Evolutionary conservation across 2,888 invertebrate genomes (phyloP).

Genomic region (Tillus elongatus): DNA sequence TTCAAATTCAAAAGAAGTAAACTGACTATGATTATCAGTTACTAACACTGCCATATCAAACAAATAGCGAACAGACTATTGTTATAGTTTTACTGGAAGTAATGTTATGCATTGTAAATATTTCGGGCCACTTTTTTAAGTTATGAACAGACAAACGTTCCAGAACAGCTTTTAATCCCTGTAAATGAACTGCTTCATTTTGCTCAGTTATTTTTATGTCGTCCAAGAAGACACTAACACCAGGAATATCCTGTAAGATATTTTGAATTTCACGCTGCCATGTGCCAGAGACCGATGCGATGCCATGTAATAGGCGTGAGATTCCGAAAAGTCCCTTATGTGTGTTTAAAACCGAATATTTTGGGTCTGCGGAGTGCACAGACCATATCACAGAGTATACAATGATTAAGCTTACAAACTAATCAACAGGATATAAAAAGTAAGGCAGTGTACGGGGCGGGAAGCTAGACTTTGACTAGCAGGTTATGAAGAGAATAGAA

Average conservation of each 20-base stretch:
- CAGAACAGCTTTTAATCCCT: conserved; percentile 21
- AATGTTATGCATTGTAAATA: too few relatives aligned
- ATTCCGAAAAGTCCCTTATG: neutral
- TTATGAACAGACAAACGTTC: conserved; percentile 13
- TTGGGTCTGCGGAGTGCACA: too few relatives aligned
- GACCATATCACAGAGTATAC: too few relatives aligned
- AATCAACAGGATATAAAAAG: too few relatives aligned
- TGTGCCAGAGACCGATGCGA: neutral
- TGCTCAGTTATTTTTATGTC: conserved; percentile 24
- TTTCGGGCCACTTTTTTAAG: too few relatives aligned
- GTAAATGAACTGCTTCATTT: conserved; percentile 20
- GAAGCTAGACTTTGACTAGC: too few relatives aligned
- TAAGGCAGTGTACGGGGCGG: too few relatives aligned
- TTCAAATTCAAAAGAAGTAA: conserved; percentile 14
- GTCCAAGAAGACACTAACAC: conserved; percentile 22
- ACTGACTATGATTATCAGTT: conserved; percentile 10
- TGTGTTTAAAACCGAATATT: too few relatives aligned
- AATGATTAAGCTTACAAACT: too few relatives aligned
- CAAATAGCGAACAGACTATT: too few relatives aligned
- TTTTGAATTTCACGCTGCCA: conserved; percentile 1
- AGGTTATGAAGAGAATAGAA: too few relatives aligned
- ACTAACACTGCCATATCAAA: neutral
- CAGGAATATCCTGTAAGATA: neutral
- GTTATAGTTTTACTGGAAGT: too few relatives aligned
- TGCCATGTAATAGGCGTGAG: neutral